Base-by-base conservation (phyloP, 2,797 vertebrate species). In the Phyllotis vaccarum region DNA sequence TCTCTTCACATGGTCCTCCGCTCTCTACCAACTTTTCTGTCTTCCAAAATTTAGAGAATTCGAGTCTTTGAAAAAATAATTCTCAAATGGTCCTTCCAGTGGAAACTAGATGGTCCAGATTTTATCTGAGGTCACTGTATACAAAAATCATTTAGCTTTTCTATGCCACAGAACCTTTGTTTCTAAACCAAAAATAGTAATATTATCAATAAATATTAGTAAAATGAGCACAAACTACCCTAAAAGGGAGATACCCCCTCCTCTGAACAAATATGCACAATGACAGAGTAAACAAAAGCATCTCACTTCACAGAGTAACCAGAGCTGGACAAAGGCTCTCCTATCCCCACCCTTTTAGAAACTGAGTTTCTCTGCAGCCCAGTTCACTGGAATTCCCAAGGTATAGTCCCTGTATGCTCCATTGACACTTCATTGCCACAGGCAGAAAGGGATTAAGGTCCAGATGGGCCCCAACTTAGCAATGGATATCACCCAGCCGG, bases 391-490 rank as follows among this genome's bases (percentile, higher is more conserved):
- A 64, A 75, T 43, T 89, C 29, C 22, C 46, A 72, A 34, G 74
- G 66, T 34, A 22, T 22, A n/a, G 6, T 74, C 37, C 58, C 80
- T 40, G 40, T 79, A 52, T 91, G 89, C 58, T 60, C 17, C 19
- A 40, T 4, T 49, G 21, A 80, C 46, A 12, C 31, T 62, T 70
- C 49, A 7, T 3, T 89, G 66, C 31, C 17, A 37, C 22, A 62
- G 74, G 79, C 40, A 92, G 72, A 96, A 81, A 95, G 24, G 79
- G 6, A 90, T 21, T 31, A 82, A 24, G 21, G 16, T 81, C 58
- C 78, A 40, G 58, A 46, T 7, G 62, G 75, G 62, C 29, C 72
- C 46, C 21, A 37, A n/a, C n/a, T 89, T 68, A 16, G 27, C 89
- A 49, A 34, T 22, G n/a, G 89, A 19, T 19, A 17, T 34, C 17